These are phyloP conservation scores for Shargacucullia verbasci DNA, from an alignment of 2,888 invertebrate species.

Conservation along the genomic window DNA sequence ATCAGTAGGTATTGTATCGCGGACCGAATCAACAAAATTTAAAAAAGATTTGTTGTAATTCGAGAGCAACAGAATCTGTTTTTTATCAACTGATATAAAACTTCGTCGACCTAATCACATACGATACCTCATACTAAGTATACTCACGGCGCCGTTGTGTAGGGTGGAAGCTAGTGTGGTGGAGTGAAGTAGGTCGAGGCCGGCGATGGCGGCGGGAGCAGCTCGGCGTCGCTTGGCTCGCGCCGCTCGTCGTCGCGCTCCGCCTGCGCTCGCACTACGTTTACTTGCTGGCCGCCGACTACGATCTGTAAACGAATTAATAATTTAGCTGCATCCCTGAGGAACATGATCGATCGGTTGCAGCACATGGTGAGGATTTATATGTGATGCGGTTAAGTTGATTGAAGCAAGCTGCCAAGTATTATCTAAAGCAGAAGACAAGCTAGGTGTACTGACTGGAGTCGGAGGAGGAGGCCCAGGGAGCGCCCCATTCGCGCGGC, in stretches of 20 bases:
- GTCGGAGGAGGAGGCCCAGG: constrained; percentile 86
- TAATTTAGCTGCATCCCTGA: too few species aligned
- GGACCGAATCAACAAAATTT: constrained; percentile 15
- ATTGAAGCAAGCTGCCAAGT: too few species aligned
- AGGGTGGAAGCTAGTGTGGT: constrained; percentile 96
- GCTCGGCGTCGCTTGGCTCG: constrained; percentile 81
- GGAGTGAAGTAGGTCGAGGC: constrained; percentile 95
- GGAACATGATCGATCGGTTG: too few species aligned
- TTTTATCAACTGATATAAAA: constrained; percentile 32
- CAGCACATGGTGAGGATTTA: too few species aligned
- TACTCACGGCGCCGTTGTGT: constrained; percentile 90
- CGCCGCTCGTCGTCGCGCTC: constrained; percentile 75
- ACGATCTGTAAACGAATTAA: constrained; percentile 66
- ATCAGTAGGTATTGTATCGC: not conserved
- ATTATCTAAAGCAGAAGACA: not conserved
- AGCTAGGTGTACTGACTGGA: constrained; percentile 70
- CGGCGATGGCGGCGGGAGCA: constrained; percentile 92
- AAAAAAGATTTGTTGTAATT: constrained; percentile 22
- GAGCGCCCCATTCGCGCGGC: constrained; percentile 87
- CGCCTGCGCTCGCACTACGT: constrained; percentile 85
- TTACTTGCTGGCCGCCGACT: constrained; percentile 81
- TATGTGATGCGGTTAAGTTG: too few species aligned
- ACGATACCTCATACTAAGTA: constrained; percentile 13
- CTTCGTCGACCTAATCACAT: constrained; percentile 4
- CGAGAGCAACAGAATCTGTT: constrained; percentile 16